Evolutionary conservation across 1,140 invertebrate genomes (phyloP), one percentile per base, ranked within the genome.

Genomic region (Hypothenemus hampei): DNA sequence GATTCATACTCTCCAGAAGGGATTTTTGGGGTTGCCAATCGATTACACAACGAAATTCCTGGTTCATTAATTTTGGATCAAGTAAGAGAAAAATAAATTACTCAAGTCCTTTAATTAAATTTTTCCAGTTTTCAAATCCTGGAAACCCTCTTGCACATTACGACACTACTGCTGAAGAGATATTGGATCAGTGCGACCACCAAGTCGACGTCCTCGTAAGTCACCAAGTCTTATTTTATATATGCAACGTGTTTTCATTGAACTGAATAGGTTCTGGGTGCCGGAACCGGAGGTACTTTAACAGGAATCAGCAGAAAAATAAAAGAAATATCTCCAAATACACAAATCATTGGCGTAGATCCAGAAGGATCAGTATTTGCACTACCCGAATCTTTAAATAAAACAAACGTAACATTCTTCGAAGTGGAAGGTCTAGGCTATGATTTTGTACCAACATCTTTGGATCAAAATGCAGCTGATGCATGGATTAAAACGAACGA

Each of bases 61-160:
- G 86, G 96, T 72, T 88, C 93, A 1, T 82, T 98, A 51, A 86
- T 99, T 58, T 74, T 99, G 15, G 91, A 99, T 81, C 97, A 98
- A 78, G 91, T 92, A 77, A 52, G 21, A 33, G 4, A 5, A 24
- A 10, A 3, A 6, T 2, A 19, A 7, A 11, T 4, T 47, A 19
- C 31, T 5, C n/a, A 20, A 36, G 8, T 15, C 4, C 21, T 19
- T 22, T 10, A 3, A 8, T 46, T 43, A 26, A 45, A 22, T 18
- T 6, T 51, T 45, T 45, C 4, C 65, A 93, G 86, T 94, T 93
- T 66, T 80, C 81, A 1, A 93, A 93, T 77, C 69, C 83, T 53
- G 84, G 86, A 49, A 97, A 97, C 76, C 93, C 94, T 10, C 67
- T 97, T 52, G 91, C 93, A 2, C 94, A 97, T 73, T 97, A 95